Conservation (phyloP, 2,888 invertebrate species). For the Calameuta pallipes region DNA sequence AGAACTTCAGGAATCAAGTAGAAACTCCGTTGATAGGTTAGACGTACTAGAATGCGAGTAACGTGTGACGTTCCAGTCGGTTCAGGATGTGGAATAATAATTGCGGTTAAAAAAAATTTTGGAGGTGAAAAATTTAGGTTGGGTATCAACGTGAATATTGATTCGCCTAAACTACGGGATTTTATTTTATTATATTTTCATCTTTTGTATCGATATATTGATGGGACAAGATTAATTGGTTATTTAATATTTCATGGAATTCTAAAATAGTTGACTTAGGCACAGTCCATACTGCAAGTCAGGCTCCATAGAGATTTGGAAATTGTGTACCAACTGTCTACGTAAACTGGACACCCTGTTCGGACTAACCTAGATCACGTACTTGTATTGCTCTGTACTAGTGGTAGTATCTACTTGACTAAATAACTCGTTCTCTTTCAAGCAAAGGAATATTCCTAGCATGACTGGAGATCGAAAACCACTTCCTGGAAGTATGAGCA, state of each 20-base stretch:
- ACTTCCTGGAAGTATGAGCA: neutral
- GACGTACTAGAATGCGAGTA: neutral
- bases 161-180: rapidly evolving
- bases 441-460: neutral
- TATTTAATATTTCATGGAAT: neutral
- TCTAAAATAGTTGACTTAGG: neutral
- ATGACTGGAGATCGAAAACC: neutral
- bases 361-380: neutral
- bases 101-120: neutral
- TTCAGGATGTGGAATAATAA: neutral
- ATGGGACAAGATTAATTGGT: neutral
- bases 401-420: neutral
- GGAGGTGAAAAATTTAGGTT: too few species aligned
- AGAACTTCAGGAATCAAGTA: constrained; percentile 25
- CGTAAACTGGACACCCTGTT: neutral
- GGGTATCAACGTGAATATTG: neutral
- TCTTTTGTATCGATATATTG: neutral
- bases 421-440: neutral
- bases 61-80: neutral
- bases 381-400: neutral
- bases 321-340: neutral
- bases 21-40: neutral
- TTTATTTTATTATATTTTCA: neutral
- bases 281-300: neutral
- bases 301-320: neutral